These are phyloP conservation scores for Fundulus diaphanus DNA, from an alignment of 2,797 vertebrate species.

Conservation along the genomic window DNA sequence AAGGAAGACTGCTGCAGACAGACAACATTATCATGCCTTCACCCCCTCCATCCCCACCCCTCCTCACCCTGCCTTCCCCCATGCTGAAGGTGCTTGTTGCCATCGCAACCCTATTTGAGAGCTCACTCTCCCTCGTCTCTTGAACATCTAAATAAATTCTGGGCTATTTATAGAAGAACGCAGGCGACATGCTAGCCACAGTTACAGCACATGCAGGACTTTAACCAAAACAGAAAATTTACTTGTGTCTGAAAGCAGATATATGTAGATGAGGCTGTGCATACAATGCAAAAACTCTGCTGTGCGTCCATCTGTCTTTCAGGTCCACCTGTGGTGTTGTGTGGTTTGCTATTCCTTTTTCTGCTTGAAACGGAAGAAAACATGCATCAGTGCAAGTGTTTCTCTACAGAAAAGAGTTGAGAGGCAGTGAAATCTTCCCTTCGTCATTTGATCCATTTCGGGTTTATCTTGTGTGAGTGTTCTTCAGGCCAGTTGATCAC, in stretches of 20 bases:
- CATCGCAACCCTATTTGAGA: conserved; percentile 78
- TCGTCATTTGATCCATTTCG: conserved; percentile 34
- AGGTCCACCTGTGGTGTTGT: conserved; percentile 40
- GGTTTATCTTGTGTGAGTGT: conserved; percentile 62
- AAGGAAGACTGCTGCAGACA: conserved; percentile 18
- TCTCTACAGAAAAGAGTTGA: neutral
- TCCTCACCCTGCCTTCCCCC: conserved; percentile 30
- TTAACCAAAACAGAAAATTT: conserved; percentile 35
- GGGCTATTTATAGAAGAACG: conserved; percentile 77
- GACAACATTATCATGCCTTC: conserved; percentile 62
- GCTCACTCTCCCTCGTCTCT: conserved; percentile 40
- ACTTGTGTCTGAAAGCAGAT: neutral
- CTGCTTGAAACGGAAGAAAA: neutral
- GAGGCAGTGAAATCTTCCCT: conserved; percentile 23
- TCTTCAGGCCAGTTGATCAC: conserved; percentile 54
- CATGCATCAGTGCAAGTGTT: neutral
- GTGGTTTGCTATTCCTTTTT: conserved; percentile 26
- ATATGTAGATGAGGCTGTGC: neutral
- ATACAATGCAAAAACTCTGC: conserved; percentile 16
- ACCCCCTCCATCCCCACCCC: neutral
- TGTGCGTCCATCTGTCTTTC: conserved; percentile 61
- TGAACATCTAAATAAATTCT: conserved; percentile 82
- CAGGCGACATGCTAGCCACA: conserved; percentile 50
- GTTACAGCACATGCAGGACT: conserved; percentile 41
- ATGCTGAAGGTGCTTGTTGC: conserved; percentile 81